Base-by-base conservation (phyloP, 2,888 invertebrate genomes). In the Melangyna quadrimaculata region DNA sequence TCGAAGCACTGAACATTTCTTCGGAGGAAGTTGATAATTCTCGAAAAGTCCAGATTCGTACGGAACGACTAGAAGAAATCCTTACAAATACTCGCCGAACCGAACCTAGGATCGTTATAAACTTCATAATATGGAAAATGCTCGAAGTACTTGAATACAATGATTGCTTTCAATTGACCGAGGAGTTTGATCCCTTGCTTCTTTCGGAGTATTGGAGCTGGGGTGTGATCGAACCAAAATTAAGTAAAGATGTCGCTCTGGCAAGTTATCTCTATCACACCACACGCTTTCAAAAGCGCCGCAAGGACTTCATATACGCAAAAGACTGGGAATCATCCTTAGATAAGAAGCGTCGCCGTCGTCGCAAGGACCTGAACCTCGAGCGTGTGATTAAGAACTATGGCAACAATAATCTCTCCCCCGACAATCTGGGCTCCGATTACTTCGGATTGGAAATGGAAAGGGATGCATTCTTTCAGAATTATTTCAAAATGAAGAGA, bases 181-280 rank as follows among this genome's bases (percentile, higher is more conserved):
- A 88, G 22, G 91, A 91, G 48, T 91, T 91, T 22, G 89, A 91
- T 35, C 78, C 88, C 0, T 48, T 91, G n/a, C 75, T 91, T 7
- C 89, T 89, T 14, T 83, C 89, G 0, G 91, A 91, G 65, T 91
- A 91, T 57, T 91, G 91, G 91, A 88, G 90, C 32, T 91, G 91
- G 91, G 75, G 88, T 43, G 88, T 89, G 1, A 88, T 91, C 4
- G 74, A 84, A 0, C 35, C 83, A 0, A 87, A 89, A 22, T 71
- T 90, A 10, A 87, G 81, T 0, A 89, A 90, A 1, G 88, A 90
- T 9, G 91, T 91, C 0, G 91, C 91, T 2, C 10, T 91, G 81
- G 90, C 91, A 3, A 88, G 88, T 29, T 91, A 89, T 45, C 88
- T 90, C 24, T 88, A 89, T 57, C 91, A 91, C 10, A 90, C 90